These are phyloP conservation scores for Lepidurus packardi DNA, from an alignment of 1,140 invertebrate genomes.

Conservation along the genomic window DNA sequence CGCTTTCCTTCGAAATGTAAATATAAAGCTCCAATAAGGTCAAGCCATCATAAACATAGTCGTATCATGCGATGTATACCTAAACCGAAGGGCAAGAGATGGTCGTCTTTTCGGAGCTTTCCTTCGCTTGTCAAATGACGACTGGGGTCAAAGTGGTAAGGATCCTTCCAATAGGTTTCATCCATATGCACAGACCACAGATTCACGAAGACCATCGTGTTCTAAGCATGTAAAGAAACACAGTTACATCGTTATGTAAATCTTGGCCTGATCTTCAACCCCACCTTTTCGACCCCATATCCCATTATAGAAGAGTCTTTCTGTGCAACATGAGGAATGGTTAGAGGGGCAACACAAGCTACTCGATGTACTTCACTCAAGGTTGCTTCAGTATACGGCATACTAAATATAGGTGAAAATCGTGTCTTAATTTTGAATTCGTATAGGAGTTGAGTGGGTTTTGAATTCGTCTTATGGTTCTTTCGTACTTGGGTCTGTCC, in stretches of 20 bases:
- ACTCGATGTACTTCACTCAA: conserved; percentile 61
- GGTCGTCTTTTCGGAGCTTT: conserved; percentile 57
- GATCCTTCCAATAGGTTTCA: conserved; percentile 60
- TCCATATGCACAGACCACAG: conserved; percentile 68
- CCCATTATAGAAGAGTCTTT: conserved; percentile 52
- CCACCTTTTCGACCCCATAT: conserved; percentile 62
- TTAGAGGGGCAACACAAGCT: conserved; percentile 56
- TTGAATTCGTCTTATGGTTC: too few species aligned
- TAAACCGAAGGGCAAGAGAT: conserved; percentile 69
- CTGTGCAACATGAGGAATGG: conserved; percentile 59
- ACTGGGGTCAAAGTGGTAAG: conserved; percentile 68
- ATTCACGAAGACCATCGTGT: conserved; percentile 77
- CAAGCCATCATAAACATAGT: conserved; percentile 34
- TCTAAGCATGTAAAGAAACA: conserved; percentile 45
- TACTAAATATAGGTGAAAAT: conserved; percentile 43
- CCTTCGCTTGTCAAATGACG: conserved; percentile 62
- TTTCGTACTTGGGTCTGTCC: conserved; percentile 22
- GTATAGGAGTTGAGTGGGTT: too few species aligned
- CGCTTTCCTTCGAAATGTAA: conserved; percentile 56
- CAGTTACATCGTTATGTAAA: not conserved
- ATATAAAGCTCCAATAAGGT: conserved; percentile 7
- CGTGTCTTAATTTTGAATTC: not conserved
- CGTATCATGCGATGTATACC: conserved; percentile 46
- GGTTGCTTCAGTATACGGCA: conserved; percentile 73
- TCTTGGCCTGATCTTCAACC: not conserved